A percentile compares a stretch with the other conserved stretches of the same genome.
These are phyloP conservation scores for Drosophila kepulauana DNA, from an alignment of 1,140 invertebrate species.

Conservation along the genomic window DNA sequence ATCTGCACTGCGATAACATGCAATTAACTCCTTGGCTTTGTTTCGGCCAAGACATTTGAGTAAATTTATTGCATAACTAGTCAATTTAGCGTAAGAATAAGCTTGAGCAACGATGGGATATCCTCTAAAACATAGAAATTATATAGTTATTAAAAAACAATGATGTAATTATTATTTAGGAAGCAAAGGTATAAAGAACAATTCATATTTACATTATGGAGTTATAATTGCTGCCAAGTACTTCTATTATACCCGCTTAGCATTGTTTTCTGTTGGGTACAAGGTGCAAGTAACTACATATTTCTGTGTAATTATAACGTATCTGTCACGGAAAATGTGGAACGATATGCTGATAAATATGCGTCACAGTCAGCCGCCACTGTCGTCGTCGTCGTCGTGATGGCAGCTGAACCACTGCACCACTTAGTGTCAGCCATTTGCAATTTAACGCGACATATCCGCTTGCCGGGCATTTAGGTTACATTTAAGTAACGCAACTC, in stretches of 20 bases:
- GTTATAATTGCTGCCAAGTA: neutral
- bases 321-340: slow-evolving; percentile 16
- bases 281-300: neutral
- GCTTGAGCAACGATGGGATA: neutral
- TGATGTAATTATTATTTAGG: no score
- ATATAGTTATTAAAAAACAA: no score
- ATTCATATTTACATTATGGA: neutral
- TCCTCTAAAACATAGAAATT: neutral
- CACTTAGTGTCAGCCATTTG: slow-evolving; percentile 60
- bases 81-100: neutral
- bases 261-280: neutral
- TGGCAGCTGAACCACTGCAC: slow-evolving; percentile 9
- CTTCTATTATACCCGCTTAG: neutral
- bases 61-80: slow-evolving; percentile 59
- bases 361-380: slow-evolving; percentile 10
- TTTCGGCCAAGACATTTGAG: slow-evolving; percentile 41
- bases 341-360: slow-evolving; percentile 24
- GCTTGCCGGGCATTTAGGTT: slow-evolving; percentile 77
- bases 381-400: neutral
- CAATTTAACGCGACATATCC: slow-evolving; percentile 77
- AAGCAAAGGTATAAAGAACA: no score
- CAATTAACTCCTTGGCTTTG: slow-evolving; percentile 63
- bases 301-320: slow-evolving; percentile 35
- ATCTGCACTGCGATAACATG: slow-evolving; percentile 50
- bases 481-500: slow-evolving; percentile 60